Conservation (phyloP, 2,888 invertebrate species). For the Schrankia costaestrigalis region DNA sequence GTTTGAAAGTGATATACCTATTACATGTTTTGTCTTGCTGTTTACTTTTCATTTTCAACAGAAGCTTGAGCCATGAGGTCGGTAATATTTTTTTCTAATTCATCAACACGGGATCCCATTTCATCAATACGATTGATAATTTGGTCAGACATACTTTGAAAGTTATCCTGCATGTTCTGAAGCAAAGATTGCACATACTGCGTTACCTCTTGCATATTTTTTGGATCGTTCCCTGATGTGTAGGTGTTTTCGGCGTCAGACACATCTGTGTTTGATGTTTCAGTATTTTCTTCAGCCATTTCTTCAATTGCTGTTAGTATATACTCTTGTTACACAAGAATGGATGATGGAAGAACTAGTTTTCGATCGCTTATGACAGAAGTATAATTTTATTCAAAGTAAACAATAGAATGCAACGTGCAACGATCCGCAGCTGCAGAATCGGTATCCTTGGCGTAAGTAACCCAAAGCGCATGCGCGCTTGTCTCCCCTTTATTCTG, state of each 20-base stretch:
- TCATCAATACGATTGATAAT: conserved; percentile 98
- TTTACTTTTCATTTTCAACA: conserved; percentile 85
- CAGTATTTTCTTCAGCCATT: conserved; percentile 68
- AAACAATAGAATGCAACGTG: too few species aligned
- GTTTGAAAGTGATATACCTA: too few species aligned
- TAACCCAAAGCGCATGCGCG: too few species aligned
- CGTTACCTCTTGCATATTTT: conserved; percentile 96
- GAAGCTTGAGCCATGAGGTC: conserved; percentile 99
- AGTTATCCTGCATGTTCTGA: conserved; percentile 99
- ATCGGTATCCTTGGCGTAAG: too few species aligned
- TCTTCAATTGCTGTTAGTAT: too few species aligned
- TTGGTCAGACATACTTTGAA: conserved; percentile 99
- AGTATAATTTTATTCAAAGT: too few species aligned
- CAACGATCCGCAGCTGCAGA: too few species aligned
- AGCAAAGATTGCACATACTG: conserved; percentile 96
- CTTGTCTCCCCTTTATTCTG: too few species aligned
- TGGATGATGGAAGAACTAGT: too few species aligned
- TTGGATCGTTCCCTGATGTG: conserved; percentile 86
- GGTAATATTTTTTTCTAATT: conserved; percentile 98
- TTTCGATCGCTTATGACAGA: too few species aligned
- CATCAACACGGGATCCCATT: conserved; percentile 98
- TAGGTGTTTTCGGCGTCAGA: conserved; percentile 48
- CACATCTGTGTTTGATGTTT: conserved; percentile 54
- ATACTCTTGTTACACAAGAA: too few species aligned
- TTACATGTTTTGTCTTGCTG: too few species aligned